These are phyloP conservation scores for Eira barbara DNA, from an alignment of 2,113 vertebrate species.

Conservation along the genomic window DNA sequence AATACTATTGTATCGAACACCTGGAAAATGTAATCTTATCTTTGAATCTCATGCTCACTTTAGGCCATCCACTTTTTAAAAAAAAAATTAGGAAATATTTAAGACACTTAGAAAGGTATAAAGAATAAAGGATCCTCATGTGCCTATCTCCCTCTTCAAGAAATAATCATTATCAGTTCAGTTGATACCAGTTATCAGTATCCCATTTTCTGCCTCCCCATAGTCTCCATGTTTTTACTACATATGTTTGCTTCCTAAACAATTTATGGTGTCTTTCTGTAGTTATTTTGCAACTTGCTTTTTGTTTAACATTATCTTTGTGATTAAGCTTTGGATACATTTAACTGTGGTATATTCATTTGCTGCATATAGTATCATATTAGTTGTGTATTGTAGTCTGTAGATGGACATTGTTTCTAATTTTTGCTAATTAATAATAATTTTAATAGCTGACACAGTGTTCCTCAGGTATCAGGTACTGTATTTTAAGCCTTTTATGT, in stretches of 20 bases:
- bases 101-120: not conserved
- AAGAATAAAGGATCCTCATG: not conserved
- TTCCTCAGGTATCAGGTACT: not conserved
- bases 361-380: not conserved
- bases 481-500: not conserved
- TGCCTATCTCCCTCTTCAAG: not conserved
- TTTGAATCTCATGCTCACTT: conserved; percentile 34
- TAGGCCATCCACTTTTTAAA: not conserved
- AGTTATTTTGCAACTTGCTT: conserved; percentile 3
- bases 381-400: not conserved
- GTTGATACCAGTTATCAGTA: not conserved
- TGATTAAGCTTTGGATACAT: not conserved
- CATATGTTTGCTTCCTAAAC: not conserved
- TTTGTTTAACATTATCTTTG: conserved; percentile 16
- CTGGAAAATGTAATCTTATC: not conserved
- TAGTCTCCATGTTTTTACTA: not conserved
- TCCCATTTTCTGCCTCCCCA: not conserved
- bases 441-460: not conserved
- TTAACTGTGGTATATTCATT: conserved; percentile 12
- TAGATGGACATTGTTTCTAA: conserved; percentile 6
- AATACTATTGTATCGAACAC: not conserved
- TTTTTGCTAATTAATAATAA: conserved; percentile 20
- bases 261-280: not conserved
- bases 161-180: not conserved
- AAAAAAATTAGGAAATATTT: not conserved